Base-by-base conservation (phyloP, 2,797 vertebrate species). In the Arnoldichthys spilopterus region DNA sequence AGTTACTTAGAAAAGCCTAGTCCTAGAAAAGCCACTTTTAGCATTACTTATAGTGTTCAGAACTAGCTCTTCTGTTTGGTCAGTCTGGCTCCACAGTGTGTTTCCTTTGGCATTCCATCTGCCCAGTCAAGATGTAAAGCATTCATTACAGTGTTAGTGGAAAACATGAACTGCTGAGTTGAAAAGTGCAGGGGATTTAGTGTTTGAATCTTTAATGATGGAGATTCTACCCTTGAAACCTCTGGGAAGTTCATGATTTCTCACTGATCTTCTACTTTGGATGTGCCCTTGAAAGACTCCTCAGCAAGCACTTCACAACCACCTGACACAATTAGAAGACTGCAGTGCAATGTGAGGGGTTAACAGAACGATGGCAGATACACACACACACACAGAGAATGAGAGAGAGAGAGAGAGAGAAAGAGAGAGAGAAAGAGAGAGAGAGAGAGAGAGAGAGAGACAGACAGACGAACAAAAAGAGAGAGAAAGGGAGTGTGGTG, bases 91-190 rank as follows among this genome's bases (percentile, higher is more conserved):
- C 81, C 76, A 3, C 72, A 53, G 40, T 53, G 54, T 83, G 70
- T 80, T 83, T 83, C 40, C 72, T 79, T 76, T 82, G 76, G 81
- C 76, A 78, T 37, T 37, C 40, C 70, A 2, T 24, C 18, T 72
- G 51, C 67, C 70, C 51, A 63, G 76, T 47, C 56, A 56, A 53
- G 64, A 78, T 81, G 45, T 67, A 58, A 81, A 79, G 79, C 47
- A 61, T 54, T 75, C 76, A 74, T 80, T 80, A 71, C 71, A 77
- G 69, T 56, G 56, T 80, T 77, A 77, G 63, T 69, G 78, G 63
- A 74, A 74, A 76, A 83, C 72, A 22, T 68, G 62, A 74, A 77
- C 63, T 69, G 54, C 70, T 51, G 5, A 20, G 54, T 77, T 69
- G 72, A 82, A 72, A 59, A 77, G 68, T 70, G 75, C 80, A 82